phyloP scores from a whole-genome alignment of 2,797 vertebrate genomes.

The Anguilla pacifica region DNA sequence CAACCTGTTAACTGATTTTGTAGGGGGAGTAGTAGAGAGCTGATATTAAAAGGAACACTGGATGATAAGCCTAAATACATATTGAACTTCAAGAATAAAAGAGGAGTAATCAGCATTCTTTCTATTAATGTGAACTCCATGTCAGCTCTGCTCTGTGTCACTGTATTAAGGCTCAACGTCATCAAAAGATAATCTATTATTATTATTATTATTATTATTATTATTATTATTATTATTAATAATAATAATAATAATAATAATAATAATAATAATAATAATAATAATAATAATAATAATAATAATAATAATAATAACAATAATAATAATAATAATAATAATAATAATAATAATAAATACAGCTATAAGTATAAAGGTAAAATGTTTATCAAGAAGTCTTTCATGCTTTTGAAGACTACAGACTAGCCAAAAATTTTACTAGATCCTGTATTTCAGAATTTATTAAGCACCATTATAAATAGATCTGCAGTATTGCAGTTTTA shows the following conservation, averaged over 20 bases:
- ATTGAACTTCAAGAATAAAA: not conserved
- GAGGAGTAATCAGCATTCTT: not conserved
- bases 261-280: too few relatives aligned
- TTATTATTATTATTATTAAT: too few relatives aligned
- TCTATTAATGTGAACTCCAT: not conserved
- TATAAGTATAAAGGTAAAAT: not conserved
- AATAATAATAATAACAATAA: too few relatives aligned
- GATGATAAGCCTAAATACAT: not conserved
- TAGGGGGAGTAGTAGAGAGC: not conserved
- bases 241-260: not conserved
- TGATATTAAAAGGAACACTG: not conserved
- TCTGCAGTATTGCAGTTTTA: not conserved
- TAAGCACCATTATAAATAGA: not conserved
- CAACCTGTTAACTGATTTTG: constrained; percentile 14
- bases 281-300: too few relatives aligned
- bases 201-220: too few relatives aligned
- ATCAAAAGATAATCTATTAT: not conserved
- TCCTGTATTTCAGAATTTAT: not conserved
- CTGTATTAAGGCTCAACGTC: not conserved
- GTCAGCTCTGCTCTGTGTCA: not conserved
- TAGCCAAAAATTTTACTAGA: not conserved
- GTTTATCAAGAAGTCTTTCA: not conserved
- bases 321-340: too few relatives aligned
- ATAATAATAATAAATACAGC: too few relatives aligned
- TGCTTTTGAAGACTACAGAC: not conserved